Evolutionary conservation across 2,797 vertebrate genomes (phyloP).

Genomic region (Amblyraja radiata): DNA sequence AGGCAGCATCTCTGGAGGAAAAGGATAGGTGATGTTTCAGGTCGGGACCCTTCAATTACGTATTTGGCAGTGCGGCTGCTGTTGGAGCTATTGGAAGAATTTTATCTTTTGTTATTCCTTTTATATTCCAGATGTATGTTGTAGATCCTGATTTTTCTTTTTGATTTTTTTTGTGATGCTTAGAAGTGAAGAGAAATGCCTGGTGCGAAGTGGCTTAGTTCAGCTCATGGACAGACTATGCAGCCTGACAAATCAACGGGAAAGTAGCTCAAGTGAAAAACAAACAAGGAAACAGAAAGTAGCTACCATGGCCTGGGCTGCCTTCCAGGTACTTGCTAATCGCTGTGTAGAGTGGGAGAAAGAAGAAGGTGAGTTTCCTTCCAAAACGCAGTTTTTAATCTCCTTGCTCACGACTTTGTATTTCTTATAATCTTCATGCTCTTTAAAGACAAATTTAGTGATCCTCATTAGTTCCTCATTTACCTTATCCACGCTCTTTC

Average conservation of each 20-base stretch:
- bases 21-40: too few relatives aligned
- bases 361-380: slow-evolving; percentile 76
- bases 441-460: background rate
- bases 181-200: slow-evolving; percentile 95
- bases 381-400: background rate
- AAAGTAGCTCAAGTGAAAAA: slow-evolving; percentile 88
- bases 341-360: slow-evolving; percentile 98
- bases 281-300: slow-evolving; percentile 97
- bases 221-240: slow-evolving; percentile 94
- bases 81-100: background rate
- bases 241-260: slow-evolving; percentile 88
- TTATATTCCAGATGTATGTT: background rate
- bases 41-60: too few relatives aligned
- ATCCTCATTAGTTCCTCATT: background rate
- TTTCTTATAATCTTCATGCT: background rate
- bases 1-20: too few relatives aligned
- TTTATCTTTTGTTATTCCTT: background rate
- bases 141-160: background rate
- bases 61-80: background rate
- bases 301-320: slow-evolving; percentile 97
- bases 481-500: background rate
- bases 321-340: slow-evolving; percentile 95
- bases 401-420: background rate
- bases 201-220: slow-evolving; percentile 91
- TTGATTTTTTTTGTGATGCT: background rate